These are phyloP conservation scores for Eupithecia insigniata DNA, from an alignment of 2,888 invertebrate species.

Conservation along the genomic window DNA sequence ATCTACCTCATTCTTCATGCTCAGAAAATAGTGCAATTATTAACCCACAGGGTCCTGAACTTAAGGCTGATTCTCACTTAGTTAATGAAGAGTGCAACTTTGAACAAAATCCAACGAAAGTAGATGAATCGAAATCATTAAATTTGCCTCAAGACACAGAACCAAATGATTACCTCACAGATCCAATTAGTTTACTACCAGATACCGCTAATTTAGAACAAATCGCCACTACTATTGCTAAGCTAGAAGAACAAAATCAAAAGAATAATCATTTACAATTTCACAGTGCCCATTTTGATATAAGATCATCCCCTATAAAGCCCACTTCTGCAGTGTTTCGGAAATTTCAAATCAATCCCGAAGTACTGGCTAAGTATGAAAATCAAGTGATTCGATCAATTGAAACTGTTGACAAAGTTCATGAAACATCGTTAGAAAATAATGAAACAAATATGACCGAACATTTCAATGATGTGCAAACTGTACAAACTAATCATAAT, in stretches of 20 bases:
- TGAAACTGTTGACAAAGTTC: conserved; percentile 52
- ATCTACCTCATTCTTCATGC: conserved; percentile 30
- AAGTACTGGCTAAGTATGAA: conserved; percentile 69
- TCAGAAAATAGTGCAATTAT: conserved; percentile 41
- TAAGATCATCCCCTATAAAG: conserved; percentile 78
- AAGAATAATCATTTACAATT: conserved; percentile 64
- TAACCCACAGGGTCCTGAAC: conserved; percentile 37
- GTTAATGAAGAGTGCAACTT: conserved; percentile 36
- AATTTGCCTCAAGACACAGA: conserved; percentile 28
- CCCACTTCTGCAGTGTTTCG: conserved; percentile 71
- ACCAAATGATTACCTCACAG: conserved; percentile 28
- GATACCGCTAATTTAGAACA: conserved; percentile 26
- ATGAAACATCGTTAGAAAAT: conserved; percentile 32
- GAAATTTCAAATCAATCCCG: conserved; percentile 75
- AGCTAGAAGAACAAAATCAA: conserved; percentile 46
- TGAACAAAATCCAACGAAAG: conserved; percentile 20
- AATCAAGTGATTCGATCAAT: conserved; percentile 68
- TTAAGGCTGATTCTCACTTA: conserved; percentile 42
- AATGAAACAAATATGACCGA: conserved; percentile 24
- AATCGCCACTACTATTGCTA: conserved; percentile 31
- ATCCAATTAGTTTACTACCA: conserved; percentile 17
- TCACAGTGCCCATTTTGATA: conserved; percentile 77
- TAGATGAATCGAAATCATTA: conserved; percentile 15
- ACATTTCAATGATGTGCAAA: conserved; percentile 11
- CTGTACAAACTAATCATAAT: conserved; percentile 20